Evolutionary conservation across 2,113 vertebrate genomes (phyloP), one percentile per base, ranked within the genome.

Genomic region (Scartelaos histophorus): DNA sequence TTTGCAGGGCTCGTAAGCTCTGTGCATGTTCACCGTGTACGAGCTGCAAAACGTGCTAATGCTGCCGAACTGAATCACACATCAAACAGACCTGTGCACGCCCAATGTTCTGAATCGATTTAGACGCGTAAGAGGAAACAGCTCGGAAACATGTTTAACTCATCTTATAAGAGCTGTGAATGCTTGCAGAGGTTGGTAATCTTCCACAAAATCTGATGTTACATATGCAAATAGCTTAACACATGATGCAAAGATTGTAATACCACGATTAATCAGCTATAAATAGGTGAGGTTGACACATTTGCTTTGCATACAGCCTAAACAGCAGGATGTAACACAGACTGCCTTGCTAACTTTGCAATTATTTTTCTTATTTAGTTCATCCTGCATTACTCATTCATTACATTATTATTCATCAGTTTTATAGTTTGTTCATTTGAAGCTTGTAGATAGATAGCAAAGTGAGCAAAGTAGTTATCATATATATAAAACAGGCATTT

Each of bases 1-100:
- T 90, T 80, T 76, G 29, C 58, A 66, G 76, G 57, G 80, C 58
- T 84, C 77, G 74, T 67, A 80, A 2, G 7, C 65, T 45, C 70
- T 64, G 53, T 67, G 22, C 56, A 29, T 38, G 64, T 45, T 76
- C 51, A 43, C 66, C 22, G 70, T 51, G 46, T 2, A 73, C 9
- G 0, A 47, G 67, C n/a, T 43, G 34, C 61, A 64, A 61, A 61
- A 61, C 34, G 61, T 43, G 17, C 17, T 43, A n/a, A 38, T 21
- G 19, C 58, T 38, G 61, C 17, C 12, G 21, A 21, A 35, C 34
- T 64, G 19, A 16, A 16, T 61, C 58, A 17, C 61, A 64, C 61
- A 64, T 43, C 61, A 43, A 64, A 43, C 17, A 61, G 15, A 38
- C 16, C 1, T 3, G 6, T 38, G 58, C 4, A n/a, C 0, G 15